phyloP scores from a whole-genome alignment of 2,797 vertebrate genomes.

The Sarcoramphus papa region DNA sequence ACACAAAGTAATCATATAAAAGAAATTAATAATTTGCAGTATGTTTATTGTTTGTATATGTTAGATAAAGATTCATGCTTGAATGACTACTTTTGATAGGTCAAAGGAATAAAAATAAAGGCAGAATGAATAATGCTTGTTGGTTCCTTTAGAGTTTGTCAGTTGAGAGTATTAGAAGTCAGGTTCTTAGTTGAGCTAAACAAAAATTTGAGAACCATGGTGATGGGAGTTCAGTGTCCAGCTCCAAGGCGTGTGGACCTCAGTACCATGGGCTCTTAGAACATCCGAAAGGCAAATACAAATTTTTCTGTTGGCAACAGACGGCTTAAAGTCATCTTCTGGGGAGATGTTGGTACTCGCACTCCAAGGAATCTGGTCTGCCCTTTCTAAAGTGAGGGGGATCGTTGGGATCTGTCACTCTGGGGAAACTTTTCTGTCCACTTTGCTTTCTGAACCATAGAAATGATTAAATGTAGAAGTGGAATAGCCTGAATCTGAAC shows the following conservation, averaged over 20 bases:
- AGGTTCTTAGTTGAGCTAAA: background rate
- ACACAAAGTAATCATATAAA: background rate
- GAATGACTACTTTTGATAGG: background rate
- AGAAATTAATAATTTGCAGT: background rate
- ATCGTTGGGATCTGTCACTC: fast-evolving
- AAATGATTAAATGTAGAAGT: background rate
- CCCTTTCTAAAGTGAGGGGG: background rate
- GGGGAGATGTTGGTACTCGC: background rate
- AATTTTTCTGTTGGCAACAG: background rate
- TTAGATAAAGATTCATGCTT: background rate
- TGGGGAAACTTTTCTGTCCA: background rate
- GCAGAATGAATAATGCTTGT: background rate
- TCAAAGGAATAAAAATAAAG: background rate
- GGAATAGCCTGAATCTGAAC: background rate
- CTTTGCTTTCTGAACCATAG: background rate
- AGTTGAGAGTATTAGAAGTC: background rate
- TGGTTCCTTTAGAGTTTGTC: background rate
- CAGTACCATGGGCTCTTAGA: background rate
- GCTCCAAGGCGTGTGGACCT: background rate
- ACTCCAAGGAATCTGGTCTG: background rate
- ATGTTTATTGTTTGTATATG: background rate
- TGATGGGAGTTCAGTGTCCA: background rate
- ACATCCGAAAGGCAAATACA: background rate
- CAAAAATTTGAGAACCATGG: background rate
- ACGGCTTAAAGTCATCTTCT: fast-evolving